These are phyloP conservation scores for Nothobranchius kuhntae DNA, from an alignment of 2,113 vertebrate species.

Conservation along the genomic window DNA sequence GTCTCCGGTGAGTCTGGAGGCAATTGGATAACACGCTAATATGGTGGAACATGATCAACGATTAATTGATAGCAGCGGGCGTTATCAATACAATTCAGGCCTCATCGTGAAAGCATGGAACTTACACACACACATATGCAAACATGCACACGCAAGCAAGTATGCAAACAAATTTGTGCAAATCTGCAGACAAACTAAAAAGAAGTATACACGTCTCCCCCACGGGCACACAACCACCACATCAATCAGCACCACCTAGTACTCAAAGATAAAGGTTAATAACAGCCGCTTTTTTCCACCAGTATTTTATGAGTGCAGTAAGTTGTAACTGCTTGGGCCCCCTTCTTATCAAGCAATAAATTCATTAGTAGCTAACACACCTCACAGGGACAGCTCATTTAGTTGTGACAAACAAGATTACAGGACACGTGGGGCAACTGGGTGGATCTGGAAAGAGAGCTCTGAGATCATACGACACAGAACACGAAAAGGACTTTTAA, in stretches of 20 bases:
- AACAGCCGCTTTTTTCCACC: conserved; percentile 47
- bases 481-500: neutral
- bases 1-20: conserved; percentile 85
- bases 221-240: conserved; percentile 27
- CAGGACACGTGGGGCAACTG: conserved; percentile 56
- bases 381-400: conserved; percentile 77
- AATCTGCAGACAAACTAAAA: conserved; percentile 36
- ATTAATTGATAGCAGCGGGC: conserved; percentile 75
- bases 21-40: conserved; percentile 77
- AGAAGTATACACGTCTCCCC: conserved; percentile 11
- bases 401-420: conserved; percentile 82
- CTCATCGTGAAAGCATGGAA: neutral
- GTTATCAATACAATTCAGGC: conserved; percentile 58
- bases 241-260: conserved; percentile 42
- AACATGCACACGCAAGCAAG: conserved; percentile 3
- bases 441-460: conserved; percentile 51
- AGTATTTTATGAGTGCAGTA: conserved; percentile 72
- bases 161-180: neutral
- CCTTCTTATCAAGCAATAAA: conserved; percentile 82
- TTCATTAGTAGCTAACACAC: conserved; percentile 83
- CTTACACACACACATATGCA: neutral
- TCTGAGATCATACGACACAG: conserved; percentile 12
- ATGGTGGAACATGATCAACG: conserved; percentile 76
- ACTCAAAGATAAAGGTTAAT: conserved; percentile 77
- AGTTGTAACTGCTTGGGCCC: conserved; percentile 55